phyloP scores from a whole-genome alignment of 2,888 invertebrate genomes.

The Pharmacophagus antenor region DNA sequence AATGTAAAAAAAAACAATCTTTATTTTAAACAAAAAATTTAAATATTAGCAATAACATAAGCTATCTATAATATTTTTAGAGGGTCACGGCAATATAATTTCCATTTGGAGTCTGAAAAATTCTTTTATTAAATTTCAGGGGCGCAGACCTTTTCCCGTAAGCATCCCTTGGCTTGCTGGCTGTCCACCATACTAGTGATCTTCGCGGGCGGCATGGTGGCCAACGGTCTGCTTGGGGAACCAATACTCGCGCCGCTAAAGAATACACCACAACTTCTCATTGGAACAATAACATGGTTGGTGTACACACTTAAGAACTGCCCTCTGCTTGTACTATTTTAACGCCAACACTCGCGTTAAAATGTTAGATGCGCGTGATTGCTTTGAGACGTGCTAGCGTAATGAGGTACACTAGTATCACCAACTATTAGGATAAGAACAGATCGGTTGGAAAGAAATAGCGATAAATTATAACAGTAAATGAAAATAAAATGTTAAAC shows the following conservation, averaged over 20 bases:
- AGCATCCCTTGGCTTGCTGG: slow-evolving; percentile 99
- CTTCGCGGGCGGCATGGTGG: slow-evolving; percentile 98
- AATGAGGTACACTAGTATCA: too few relatives aligned
- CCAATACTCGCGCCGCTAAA: slow-evolving; percentile 97
- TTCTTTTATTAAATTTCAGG: slow-evolving; percentile 72
- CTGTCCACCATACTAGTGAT: slow-evolving; percentile 98
- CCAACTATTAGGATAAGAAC: too few relatives aligned
- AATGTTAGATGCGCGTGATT: too few relatives aligned
- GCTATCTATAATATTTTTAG: not conserved
- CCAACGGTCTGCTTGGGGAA: slow-evolving; percentile 97
- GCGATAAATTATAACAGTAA: too few relatives aligned
- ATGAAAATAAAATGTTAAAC: too few relatives aligned
- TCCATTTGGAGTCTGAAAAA: not conserved
- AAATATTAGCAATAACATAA: not conserved
- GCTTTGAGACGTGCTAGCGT: too few relatives aligned
- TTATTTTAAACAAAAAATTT: too few relatives aligned
- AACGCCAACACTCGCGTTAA: too few relatives aligned
- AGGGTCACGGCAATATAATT: too few relatives aligned
- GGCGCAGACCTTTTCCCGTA: slow-evolving; percentile 94
- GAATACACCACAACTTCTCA: slow-evolving; percentile 94
- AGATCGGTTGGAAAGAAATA: too few relatives aligned
- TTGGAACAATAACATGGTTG: slow-evolving; percentile 96
- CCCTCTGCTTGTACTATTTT: too few relatives aligned
- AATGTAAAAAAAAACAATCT: too few relatives aligned
- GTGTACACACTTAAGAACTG: slow-evolving; percentile 40